A percentile compares a stretch with the other conserved stretches of the same genome.
phyloP scores from a whole-genome alignment of 2,113 vertebrate species.

The Oenanthe melanoleuca region DNA sequence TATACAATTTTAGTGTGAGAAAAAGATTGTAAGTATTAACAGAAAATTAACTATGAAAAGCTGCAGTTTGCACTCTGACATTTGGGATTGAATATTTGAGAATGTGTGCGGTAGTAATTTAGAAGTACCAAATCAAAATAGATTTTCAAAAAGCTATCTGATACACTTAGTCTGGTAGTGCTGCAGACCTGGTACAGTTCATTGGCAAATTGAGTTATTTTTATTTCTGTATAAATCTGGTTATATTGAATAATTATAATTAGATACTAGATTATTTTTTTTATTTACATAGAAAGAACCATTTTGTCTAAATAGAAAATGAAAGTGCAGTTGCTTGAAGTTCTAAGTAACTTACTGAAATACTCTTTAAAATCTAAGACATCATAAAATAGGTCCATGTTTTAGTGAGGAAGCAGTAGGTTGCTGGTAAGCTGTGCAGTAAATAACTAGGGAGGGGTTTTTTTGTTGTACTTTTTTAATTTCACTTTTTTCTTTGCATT shows the following conservation, averaged over 20 bases:
- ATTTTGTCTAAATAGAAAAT: not conserved
- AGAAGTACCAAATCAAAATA: not conserved
- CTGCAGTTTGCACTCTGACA: not conserved
- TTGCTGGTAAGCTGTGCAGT: not conserved
- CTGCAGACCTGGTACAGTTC: not conserved
- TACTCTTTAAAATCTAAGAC: not conserved
- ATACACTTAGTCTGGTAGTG: not conserved
- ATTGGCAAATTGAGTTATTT: not conserved
- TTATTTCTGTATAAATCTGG: not conserved
- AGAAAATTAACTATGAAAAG: not conserved
- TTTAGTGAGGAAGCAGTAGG: not conserved
- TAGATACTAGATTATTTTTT: not conserved
- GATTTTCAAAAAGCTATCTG: not conserved
- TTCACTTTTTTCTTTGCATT: not conserved
- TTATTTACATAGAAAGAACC: not conserved
- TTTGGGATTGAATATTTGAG: not conserved
- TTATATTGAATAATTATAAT: not conserved
- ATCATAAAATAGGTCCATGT: not conserved
- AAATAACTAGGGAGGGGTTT: not conserved
- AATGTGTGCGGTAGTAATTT: not conserved
- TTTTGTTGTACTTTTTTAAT: not conserved
- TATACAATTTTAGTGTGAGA: constrained; percentile 33
- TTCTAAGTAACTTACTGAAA: not conserved
- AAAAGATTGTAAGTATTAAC: constrained; percentile 37
- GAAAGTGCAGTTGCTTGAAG: not conserved